Conservation (phyloP, 2,888 invertebrate species). For the Trachelus tabidus region DNA sequence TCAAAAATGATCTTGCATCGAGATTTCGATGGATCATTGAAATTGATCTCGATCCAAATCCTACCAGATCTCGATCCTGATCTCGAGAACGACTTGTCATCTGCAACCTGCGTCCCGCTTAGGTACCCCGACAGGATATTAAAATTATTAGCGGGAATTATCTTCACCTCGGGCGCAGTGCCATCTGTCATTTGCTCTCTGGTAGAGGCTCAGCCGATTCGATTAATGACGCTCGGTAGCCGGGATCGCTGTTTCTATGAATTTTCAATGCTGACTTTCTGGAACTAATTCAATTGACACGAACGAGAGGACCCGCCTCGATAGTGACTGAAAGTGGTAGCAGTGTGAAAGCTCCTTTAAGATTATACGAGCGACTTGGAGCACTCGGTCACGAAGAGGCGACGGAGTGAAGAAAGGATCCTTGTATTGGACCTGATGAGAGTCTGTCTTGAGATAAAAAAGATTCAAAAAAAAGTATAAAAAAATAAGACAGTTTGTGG, state of each 20-base stretch:
- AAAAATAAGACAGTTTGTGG: background rate
- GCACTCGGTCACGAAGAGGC: background rate
- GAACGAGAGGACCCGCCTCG: background rate
- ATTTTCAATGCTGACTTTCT: background rate
- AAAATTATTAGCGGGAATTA: background rate
- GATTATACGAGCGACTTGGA: background rate
- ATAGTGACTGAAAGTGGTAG: background rate
- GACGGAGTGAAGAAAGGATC: background rate
- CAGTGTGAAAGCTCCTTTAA: background rate
- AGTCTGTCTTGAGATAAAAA: background rate
- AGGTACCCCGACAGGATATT: background rate
- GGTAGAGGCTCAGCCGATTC: background rate
- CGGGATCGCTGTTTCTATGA: background rate
- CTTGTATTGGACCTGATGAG: background rate
- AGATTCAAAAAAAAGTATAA: background rate
- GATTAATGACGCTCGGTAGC: background rate
- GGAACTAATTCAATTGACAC: background rate
- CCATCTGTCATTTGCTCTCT: background rate
- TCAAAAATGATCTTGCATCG: background rate
- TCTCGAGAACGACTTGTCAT: background rate
- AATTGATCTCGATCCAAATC: constrained; percentile 16
- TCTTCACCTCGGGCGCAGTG: background rate
- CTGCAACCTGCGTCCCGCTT: background rate
- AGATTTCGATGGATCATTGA: background rate
- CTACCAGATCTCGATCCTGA: background rate